A percentile compares a stretch with the other conserved stretches of the same genome.
phyloP scores from a whole-genome alignment of 2,888 invertebrate species.

The Cinara cedri region DNA sequence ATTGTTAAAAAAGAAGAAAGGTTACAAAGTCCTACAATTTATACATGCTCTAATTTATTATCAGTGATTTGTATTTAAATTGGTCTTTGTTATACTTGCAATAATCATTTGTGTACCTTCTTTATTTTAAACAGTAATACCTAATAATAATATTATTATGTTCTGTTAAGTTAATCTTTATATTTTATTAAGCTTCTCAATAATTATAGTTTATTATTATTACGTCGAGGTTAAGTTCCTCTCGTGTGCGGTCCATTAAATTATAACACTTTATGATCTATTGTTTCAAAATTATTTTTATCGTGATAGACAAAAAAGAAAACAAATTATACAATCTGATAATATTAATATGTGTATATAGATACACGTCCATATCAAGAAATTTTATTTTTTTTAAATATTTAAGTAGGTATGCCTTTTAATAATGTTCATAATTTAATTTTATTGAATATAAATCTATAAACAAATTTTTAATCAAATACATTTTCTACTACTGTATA shows the following conservation, averaged over 20 bases:
- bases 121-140: constrained; percentile 6
- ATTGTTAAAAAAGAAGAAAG: constrained; percentile 10
- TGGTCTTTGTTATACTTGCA: constrained; percentile 28
- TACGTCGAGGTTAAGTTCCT: neutral
- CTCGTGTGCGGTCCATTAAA: neutral
- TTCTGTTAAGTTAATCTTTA: neutral
- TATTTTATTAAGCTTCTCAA: constrained; percentile 24
- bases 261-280: neutral
- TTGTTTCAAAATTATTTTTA: constrained; percentile 14
- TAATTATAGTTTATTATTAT: constrained; percentile 18
- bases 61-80: constrained; percentile 8
- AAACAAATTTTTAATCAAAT: too few relatives aligned
- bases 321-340: neutral
- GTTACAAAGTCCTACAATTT: neutral
- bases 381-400: neutral
- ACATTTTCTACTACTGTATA: too few relatives aligned
- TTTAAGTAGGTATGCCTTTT: neutral
- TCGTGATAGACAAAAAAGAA: neutral
- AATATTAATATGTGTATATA: neutral
- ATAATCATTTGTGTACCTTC: constrained; percentile 24
- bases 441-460: too few relatives aligned
- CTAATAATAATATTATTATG: neutral
- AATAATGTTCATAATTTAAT: neutral
- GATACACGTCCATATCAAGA: constrained; percentile 22
- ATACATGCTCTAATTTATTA: constrained; percentile 5